Evolutionary conservation across 2,113 vertebrate genomes (phyloP).

Genomic region (Polyodon spathula): DNA sequence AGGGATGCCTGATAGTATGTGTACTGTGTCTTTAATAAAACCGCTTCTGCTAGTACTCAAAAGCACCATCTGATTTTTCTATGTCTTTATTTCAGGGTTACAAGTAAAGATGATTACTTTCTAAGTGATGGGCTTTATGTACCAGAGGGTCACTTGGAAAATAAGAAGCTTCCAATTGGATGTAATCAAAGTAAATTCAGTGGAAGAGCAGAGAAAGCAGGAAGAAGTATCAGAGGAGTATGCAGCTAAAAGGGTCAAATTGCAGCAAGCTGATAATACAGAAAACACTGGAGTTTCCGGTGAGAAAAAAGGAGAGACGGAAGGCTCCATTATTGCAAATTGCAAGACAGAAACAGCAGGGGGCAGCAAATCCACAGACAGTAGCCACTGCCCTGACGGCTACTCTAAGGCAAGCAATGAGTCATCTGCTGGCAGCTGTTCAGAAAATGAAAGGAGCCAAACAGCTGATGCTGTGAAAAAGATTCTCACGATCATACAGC

Average conservation of each 20-base stretch:
- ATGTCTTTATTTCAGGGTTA: constrained; percentile 61
- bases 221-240: constrained; percentile 20
- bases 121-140: constrained; percentile 95
- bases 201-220: constrained; percentile 19
- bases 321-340: neutral
- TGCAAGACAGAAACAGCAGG: constrained; percentile 25
- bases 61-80: neutral
- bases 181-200: constrained; percentile 67
- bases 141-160: constrained; percentile 73
- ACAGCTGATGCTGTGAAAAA: constrained; percentile 34
- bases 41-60: neutral
- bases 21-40: neutral
- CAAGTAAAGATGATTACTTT: constrained; percentile 85
- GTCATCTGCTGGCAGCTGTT: neutral
- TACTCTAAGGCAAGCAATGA: no score
- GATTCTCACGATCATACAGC: constrained; percentile 50
- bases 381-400: neutral
- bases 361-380: constrained; percentile 20
- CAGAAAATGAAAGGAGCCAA: constrained; percentile 32
- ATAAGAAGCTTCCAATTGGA: constrained; percentile 68
- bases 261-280: constrained; percentile 19
- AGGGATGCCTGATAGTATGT: no score
- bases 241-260: constrained; percentile 58
- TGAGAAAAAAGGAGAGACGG: no score
- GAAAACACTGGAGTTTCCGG: neutral